Conservation (phyloP, 2,113 vertebrate species). For the Grus americana region DNA sequence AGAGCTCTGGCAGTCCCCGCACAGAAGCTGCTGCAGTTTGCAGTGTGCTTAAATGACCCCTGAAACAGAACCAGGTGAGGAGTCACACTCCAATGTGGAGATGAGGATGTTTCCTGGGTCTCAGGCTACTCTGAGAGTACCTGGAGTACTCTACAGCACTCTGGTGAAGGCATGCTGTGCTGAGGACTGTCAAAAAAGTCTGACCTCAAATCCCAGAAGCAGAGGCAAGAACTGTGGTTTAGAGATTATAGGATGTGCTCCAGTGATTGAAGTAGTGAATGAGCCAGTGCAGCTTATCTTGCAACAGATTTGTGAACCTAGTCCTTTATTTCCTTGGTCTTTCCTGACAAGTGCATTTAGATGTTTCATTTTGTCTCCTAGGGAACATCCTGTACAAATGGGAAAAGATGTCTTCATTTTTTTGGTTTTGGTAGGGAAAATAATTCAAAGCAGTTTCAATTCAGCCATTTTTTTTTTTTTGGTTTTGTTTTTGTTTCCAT, state of each 20-base stretch:
- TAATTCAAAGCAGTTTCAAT: neutral
- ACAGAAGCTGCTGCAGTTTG: neutral
- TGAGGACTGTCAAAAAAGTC: neutral
- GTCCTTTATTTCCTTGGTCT: neutral
- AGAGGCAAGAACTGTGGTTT: neutral
- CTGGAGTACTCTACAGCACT: neutral
- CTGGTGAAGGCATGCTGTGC: neutral
- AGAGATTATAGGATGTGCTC: neutral
- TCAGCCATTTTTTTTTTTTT: neutral
- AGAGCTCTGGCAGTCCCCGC: neutral
- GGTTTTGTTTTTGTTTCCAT: neutral
- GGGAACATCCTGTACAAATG: neutral
- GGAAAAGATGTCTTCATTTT: neutral
- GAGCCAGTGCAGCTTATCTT: neutral
- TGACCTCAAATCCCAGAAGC: neutral
- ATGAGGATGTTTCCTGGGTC: neutral
- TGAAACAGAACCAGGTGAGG: neutral
- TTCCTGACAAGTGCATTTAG: neutral
- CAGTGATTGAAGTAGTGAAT: neutral
- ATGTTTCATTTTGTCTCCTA: neutral
- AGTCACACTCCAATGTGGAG: neutral
- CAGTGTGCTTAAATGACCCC: neutral
- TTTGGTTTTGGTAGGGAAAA: neutral
- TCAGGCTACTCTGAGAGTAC: neutral
- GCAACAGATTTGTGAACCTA: neutral